Base-by-base conservation (phyloP, 2,797 vertebrate genomes). In the Sebastiscus tertius region DNA sequence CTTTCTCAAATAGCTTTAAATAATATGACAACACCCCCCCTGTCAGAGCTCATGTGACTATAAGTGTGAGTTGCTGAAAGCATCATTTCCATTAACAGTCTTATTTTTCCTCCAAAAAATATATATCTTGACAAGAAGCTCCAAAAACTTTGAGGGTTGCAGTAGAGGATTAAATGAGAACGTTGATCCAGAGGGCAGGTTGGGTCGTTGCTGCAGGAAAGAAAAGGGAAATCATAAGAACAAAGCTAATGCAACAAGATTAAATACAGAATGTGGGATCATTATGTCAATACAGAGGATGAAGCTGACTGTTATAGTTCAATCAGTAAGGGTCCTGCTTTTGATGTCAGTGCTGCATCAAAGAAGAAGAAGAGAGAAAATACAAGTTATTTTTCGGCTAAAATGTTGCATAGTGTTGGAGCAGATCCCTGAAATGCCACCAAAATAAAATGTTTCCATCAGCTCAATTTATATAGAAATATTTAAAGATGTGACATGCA, bases 1-100 rank as follows among this genome's bases (percentile, higher is more conserved):
- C 14, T 69, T 78, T 85, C 26, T 73, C 27, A 75, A 79, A 80
- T 55, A 71, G 70, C 67, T 82, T 80, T 71, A 67, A 87, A 87
- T 76, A 66, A 80, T 69, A 60, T 69, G 72, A 77, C 24, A 65
- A 75, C 75, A 78, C 24, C 18, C 46, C 63, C 52, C 24, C 24
- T 20, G 8, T 62, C 42, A 62, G 33, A 1, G 8, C 39, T 59
- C n/a, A 39, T 42, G 42, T 73, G 63, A 24, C 24, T 34, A 4
- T 22, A 54, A 42, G 54, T 55, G 49, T 56, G 61, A 64, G 65
- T 11, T 39, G 55, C 68, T 63, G 42, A 69, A 86, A 78, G 64
- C 58, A 71, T 80, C 0, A 39, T 81, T 80, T 83, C 60, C 34
- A 69, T 59, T 56, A 64, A 58, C 24, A 55, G 4, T 63, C 60